These are phyloP conservation scores for Micromesistius poutassou DNA, from an alignment of 2,797 vertebrate species.

Conservation along the genomic window DNA sequence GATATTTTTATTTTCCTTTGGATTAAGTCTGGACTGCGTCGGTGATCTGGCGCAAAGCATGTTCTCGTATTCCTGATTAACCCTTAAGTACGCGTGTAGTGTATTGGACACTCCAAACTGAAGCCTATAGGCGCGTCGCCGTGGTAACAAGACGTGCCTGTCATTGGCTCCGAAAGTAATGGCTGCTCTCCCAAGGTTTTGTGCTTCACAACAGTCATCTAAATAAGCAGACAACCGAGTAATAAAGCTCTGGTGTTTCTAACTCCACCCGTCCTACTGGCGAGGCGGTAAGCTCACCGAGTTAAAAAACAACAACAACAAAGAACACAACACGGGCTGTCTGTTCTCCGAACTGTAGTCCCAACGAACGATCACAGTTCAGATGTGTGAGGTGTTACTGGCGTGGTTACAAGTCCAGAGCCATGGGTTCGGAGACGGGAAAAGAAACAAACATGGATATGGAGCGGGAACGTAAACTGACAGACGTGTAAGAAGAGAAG, in stretches of 20 bases:
- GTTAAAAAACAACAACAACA: constrained; percentile 16
- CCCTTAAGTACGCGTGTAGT: not conserved
- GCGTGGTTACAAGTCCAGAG: constrained; percentile 41
- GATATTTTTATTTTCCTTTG: constrained; percentile 24
- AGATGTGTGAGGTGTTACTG: constrained; percentile 18
- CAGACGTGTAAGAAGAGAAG: constrained; percentile 55
- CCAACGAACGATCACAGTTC: constrained; percentile 38
- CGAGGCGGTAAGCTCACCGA: constrained; percentile 47
- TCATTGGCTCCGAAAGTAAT: constrained; percentile 61
- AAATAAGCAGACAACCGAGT: constrained; percentile 51
- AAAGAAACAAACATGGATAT: constrained; percentile 37
- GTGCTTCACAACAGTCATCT: constrained; percentile 76
- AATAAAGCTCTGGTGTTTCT: constrained; percentile 66
- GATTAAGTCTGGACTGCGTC: constrained; percentile 36
- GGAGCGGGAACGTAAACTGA: constrained; percentile 50
- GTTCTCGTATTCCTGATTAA: constrained; percentile 34
- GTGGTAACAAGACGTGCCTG: constrained; percentile 54
- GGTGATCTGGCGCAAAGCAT: constrained; percentile 26
- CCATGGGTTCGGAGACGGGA: constrained; percentile 41
- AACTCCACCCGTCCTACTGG: constrained; percentile 51
- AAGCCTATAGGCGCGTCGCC: constrained; percentile 43
- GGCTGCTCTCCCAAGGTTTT: constrained; percentile 69
- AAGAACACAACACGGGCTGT: not conserved
- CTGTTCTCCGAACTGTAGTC: constrained; percentile 21
- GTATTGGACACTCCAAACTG: constrained; percentile 23